Evolutionary conservation across 2,113 vertebrate genomes (phyloP), one percentile per base, ranked within the genome.

Genomic region (Paralichthys olivaceus): DNA sequence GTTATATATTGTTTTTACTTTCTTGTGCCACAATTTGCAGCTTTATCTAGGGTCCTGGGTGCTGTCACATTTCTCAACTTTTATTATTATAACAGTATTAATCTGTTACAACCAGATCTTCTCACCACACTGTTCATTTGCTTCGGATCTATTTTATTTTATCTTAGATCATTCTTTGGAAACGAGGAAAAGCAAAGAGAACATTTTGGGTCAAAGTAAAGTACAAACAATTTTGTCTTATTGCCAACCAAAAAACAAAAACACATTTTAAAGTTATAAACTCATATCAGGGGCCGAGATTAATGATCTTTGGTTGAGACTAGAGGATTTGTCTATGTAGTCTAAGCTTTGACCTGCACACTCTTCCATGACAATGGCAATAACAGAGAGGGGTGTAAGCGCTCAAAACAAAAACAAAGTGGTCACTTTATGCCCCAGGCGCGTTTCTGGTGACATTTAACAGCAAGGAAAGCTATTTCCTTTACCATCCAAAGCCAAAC

Each of bases 391-490:
- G 70, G 87, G 80, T 86, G 79, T 77, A 74, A 84, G 70, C 75
- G 58, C 83, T 86, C 77, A 90, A 89, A 95, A 91, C 84, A 80
- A 90, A 90, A 95, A 93, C 89, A 89, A 91, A 90, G 83, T 81
- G 81, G 87, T 91, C 93, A 88, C 93, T 90, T 93, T 90, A 80
- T 90, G 93, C 93, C 93, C 86, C 84, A 75, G 93, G 94, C 94
- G 90, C 89, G 86, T 85, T 94, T 84, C 91, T 91, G 89, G 93
- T 96, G 94, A 96, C 94, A 94, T 96, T 96, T 93, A 94, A 89
- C 96, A 96, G 96, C 94, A 89, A 94, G 93, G 92, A 93, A 94
- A 96, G 94, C 94, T 87, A 95, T 96, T 96, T 96, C 95, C 96
- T 96, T 90, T 88, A 90, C 84, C 86, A 93, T 94, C 95, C 93